Conservation (phyloP, 2,888 invertebrate genomes). For the Xestia c-nigrum region DNA sequence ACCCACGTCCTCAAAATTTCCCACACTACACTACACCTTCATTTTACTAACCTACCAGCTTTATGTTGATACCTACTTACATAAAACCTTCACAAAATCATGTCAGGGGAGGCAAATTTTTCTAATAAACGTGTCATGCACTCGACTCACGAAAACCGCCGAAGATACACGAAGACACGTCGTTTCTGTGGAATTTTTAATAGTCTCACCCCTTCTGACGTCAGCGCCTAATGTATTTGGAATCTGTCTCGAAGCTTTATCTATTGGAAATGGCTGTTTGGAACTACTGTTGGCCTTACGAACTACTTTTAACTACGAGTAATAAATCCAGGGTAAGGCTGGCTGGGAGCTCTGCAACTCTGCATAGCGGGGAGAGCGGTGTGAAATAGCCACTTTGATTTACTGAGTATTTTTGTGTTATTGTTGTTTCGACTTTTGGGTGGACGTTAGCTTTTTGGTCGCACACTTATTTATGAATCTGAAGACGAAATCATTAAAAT, state of each 20-base stretch:
- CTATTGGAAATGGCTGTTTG: constrained; percentile 89
- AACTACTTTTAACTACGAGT: constrained; percentile 89
- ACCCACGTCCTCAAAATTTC: constrained; percentile 18
- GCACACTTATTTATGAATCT: not conserved
- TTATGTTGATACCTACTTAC: constrained; percentile 62
- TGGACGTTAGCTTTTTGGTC: constrained; percentile 9
- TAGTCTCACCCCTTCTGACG: constrained; percentile 82
- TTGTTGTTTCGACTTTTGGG: constrained; percentile 40
- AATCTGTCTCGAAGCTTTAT: constrained; percentile 89
- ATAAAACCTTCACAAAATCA: constrained; percentile 63
- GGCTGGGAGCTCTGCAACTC: constrained; percentile 80
- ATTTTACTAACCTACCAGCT: constrained; percentile 51
- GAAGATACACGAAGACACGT: constrained; percentile 76
- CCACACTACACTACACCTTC: constrained; percentile 28
- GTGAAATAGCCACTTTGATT: constrained; percentile 66
- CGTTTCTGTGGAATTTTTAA: constrained; percentile 87
- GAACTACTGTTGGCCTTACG: constrained; percentile 86
- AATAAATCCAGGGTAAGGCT: constrained; percentile 88
- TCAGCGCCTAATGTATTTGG: constrained; percentile 88
- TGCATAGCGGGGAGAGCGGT: constrained; percentile 81
- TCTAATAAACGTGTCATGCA: constrained; percentile 85
- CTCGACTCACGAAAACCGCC: constrained; percentile 73
- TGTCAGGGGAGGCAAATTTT: constrained; percentile 72
- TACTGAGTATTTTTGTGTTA: constrained; percentile 39
- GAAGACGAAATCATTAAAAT: too few relatives aligned